Evolutionary conservation across 2,888 invertebrate species (phyloP), one percentile per base, ranked within the genome.

Genomic region (Phengaris arion): DNA sequence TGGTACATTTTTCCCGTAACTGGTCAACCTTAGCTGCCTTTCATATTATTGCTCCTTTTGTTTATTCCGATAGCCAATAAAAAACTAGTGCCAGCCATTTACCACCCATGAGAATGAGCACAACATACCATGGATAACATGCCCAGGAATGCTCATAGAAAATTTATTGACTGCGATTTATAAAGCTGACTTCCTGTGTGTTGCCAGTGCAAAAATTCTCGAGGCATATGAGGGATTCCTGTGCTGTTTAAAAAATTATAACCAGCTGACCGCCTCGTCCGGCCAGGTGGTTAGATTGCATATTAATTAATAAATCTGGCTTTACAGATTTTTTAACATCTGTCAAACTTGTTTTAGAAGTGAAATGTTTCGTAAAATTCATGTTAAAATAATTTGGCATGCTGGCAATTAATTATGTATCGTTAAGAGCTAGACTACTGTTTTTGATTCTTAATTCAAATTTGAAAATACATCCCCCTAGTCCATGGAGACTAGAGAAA

Each of bases 181-280:
- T 72, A 72, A 35, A 72, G 52, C 72, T 52, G 22, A 35, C 72
- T 13, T 72, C 72, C 72, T 72, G 72, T 22, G 68, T 70, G 72
- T 72, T 72, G 72, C 54, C 72, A 72, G 51, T 10, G 52, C 72
- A 35, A 45, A 72, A 72, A 72, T 72, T 52, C 72, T 13, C 22
- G 35, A 6, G 70, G 52, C 70, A 70, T 72, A 54, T 51, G 51
- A 72, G 72, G 35, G 22, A 72, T 72, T 22, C 72, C 13, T 54
- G 51, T 54, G 72, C 4, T 4, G 2, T 52, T 52, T 45, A 79
- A 79, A 81, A 79, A 72, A 72, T 54, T 52, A 72, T 72, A 51
- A 51, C 72, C 81, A 81, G 82, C 79, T 80, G 81, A 80, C 81
- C 79, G 78, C 77, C 72, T 74, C 79, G 78, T 79, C 78, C 78